Conservation (phyloP, 2,113 vertebrate genomes). For the Zosterops lateralis region DNA sequence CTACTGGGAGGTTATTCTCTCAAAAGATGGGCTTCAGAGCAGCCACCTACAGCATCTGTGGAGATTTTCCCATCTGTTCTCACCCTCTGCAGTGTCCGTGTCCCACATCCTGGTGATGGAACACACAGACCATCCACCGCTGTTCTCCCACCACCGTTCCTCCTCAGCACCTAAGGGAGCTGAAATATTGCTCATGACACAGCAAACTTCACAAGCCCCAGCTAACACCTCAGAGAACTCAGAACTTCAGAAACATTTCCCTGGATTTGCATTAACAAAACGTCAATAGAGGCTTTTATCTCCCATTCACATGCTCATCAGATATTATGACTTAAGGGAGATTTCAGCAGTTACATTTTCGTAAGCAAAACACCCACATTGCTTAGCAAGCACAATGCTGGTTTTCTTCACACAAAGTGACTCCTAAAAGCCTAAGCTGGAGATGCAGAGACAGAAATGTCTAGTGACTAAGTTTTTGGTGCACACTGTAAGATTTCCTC, state of each 20-base stretch:
- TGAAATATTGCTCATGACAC: neutral
- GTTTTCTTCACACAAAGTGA: neutral
- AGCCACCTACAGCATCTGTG: neutral
- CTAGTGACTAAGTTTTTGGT: neutral
- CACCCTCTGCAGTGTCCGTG: neutral
- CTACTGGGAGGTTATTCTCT: neutral
- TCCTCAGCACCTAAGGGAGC: neutral
- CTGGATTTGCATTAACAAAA: neutral
- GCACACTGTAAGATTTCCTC: neutral
- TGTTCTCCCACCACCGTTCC: too few relatives aligned
- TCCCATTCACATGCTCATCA: neutral
- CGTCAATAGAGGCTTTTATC: neutral
- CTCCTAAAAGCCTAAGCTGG: neutral
- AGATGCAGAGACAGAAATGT: neutral
- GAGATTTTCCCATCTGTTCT: neutral
- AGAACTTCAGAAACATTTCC: neutral
- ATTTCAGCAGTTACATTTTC: neutral
- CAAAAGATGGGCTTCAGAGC: neutral
- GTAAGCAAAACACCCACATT: neutral
- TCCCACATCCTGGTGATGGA: accelerated
- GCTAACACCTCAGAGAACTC: neutral
- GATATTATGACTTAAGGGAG: neutral
- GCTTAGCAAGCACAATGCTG: neutral
- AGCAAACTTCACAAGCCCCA: neutral
- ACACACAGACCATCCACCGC: neutral